Conservation (phyloP, 2,888 invertebrate genomes). For the Phortica okadai region DNA sequence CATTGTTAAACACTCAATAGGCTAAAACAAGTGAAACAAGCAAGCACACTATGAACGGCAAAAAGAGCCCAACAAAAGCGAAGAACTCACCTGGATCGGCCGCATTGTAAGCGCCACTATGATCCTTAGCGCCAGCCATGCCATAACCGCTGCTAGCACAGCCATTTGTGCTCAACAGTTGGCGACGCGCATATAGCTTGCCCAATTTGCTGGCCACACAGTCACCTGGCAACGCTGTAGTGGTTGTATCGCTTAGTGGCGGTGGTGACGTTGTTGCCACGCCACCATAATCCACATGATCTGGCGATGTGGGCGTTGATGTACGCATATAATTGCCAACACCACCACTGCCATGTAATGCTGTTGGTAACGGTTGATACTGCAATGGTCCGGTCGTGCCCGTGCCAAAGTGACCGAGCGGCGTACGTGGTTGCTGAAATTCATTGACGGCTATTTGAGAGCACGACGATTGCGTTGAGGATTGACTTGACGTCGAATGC, state of each 20-base stretch:
- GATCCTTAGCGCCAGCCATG: conserved; percentile 24
- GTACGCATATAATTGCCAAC: conserved; percentile 31
- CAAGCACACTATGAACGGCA: too few species aligned
- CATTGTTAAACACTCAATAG: not conserved
- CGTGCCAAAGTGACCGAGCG: conserved; percentile 59
- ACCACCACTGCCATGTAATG: conserved; percentile 37
- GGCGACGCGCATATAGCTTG: conserved; percentile 60
- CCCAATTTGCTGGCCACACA: conserved; percentile 55
- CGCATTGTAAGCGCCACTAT: conserved; percentile 27
- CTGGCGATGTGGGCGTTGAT: conserved; percentile 51
- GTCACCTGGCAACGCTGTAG: conserved; percentile 36
- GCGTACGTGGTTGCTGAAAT: conserved; percentile 34
- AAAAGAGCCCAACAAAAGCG: not conserved
- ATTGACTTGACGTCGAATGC: conserved; percentile 75
- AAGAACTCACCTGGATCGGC: conserved; percentile 52
- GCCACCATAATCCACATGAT: conserved; percentile 41
- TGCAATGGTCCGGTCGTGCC: conserved; percentile 61
- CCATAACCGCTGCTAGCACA: conserved; percentile 33
- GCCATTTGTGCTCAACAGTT: conserved; percentile 48
- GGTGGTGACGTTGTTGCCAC: conserved; percentile 4
- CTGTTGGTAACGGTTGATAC: conserved; percentile 66
- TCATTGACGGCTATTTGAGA: conserved; percentile 56
- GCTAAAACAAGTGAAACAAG: not conserved
- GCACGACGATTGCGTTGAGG: conserved; percentile 68
- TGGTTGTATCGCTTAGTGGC: conserved; percentile 31